phyloP scores from a whole-genome alignment of 2,888 invertebrate genomes.

The Venusia cambrica region DNA sequence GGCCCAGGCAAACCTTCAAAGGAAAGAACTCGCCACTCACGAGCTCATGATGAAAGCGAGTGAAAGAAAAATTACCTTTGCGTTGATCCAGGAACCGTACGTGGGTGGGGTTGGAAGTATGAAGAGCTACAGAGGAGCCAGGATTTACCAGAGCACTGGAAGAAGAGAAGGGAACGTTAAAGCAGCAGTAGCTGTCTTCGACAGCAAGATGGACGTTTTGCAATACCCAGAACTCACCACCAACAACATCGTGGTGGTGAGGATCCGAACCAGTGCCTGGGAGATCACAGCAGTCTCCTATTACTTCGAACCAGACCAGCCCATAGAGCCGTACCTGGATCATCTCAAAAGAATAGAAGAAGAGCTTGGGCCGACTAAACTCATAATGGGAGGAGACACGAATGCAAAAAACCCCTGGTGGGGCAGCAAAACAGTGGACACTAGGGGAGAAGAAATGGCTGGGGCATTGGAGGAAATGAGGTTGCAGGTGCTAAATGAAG shows the following conservation, averaged over 20 bases:
- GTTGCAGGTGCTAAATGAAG: conserved; percentile 30
- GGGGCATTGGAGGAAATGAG: conserved; percentile 17
- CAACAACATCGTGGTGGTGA: no score
- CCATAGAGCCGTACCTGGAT: no score
- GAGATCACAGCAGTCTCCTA: conserved; percentile 1
- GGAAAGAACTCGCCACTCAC: not conserved
- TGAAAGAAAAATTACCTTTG: not conserved
- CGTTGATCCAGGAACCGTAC: conserved; percentile 15
- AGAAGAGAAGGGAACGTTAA: conserved; percentile 4
- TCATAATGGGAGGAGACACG: not conserved
- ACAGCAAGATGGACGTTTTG: not conserved
- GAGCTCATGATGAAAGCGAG: not conserved
- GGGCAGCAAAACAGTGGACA: conserved; percentile 18
- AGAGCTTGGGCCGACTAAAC: not conserved
- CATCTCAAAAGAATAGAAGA: no score
- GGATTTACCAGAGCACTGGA: conserved; percentile 5
- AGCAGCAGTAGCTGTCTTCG: conserved; percentile 7
- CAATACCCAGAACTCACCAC: no score
- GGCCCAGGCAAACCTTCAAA: no score
- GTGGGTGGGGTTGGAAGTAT: no score
- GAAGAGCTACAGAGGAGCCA: conserved; percentile 5
- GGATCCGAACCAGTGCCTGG: not conserved
- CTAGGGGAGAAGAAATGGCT: conserved; percentile 20
- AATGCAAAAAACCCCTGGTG: conserved; percentile 27
- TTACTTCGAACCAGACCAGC: not conserved